Base-by-base conservation (phyloP, 2,888 invertebrate species). In the Lasioglossum marginatum region DNA sequence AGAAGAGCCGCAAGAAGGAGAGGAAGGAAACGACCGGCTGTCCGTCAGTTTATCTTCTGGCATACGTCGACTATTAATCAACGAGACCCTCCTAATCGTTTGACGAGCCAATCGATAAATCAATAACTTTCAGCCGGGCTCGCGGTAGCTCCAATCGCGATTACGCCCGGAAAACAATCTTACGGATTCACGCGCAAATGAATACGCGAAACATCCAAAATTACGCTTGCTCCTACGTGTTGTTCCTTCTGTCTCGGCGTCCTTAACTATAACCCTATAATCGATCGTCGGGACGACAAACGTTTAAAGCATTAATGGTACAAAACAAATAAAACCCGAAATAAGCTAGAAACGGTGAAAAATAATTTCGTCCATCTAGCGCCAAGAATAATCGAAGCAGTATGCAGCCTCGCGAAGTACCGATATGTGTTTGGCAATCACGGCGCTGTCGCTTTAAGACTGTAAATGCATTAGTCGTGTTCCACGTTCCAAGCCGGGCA, bases 21-120 rank as follows among this genome's bases (percentile, higher is more conserved):
- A 87, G 88, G 88, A 88, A 89, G 88, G 82, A 90, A 90, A 89
- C 83, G 89, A 90, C 84, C 86, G 88, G 79, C 87, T 86, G 79
- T 87, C 85, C 91, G 91, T 92, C 90, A 83, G 93, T 89, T 87
- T 90, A 89, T 91, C 91, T 90, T 77, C 81, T 82, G 89, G 89
- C 91, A 90, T 92, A 91, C 91, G 92, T 90, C 89, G 91, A 89
- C 93, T 92, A 93, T 93, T 93, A 93, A 93, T 94, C 93, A 94
- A 92, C 90, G 89, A n/a, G 88, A 85, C 87, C 89, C 89, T 91
- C 92, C 92, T 93, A 90, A 92, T 91, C 92, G 89, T 88, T 91
- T 82, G 91, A 89, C 88, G 87, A 90, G 89, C 89, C 91, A 86
- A 92, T 93, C 93, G 91, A 93, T 94, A 92, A 93, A 93, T 93